These are phyloP conservation scores for Apoderus coryli DNA, from an alignment of 2,888 invertebrate genomes.

Conservation along the genomic window DNA sequence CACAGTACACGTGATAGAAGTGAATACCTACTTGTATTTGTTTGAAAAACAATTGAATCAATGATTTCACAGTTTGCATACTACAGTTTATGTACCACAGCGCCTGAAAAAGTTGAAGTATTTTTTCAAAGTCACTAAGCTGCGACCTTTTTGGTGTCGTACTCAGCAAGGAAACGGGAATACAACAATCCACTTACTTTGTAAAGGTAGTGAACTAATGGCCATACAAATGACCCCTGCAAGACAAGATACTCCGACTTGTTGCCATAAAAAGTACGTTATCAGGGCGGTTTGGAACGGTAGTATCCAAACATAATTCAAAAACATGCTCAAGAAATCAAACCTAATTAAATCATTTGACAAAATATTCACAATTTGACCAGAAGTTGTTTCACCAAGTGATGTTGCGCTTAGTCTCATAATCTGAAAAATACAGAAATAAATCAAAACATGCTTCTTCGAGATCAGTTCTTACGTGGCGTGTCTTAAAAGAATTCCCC, in stretches of 20 bases:
- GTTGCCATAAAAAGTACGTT: constrained; percentile 40
- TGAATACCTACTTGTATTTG: too few species aligned
- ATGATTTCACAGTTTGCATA: too few species aligned
- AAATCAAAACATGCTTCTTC: constrained; percentile 2
- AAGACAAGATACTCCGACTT: constrained; percentile 38
- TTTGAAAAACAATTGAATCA: too few species aligned
- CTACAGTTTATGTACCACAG: too few species aligned
- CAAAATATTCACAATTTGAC: constrained; percentile 69
- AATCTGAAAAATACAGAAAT: constrained; percentile 30
- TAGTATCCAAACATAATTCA: constrained; percentile 69
- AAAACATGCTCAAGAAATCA: constrained; percentile 50
- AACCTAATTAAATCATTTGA: constrained; percentile 75
- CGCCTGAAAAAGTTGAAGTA: too few species aligned
- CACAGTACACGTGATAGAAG: too few species aligned
- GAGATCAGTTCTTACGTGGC: too few species aligned
- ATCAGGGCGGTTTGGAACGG: constrained; percentile 55
- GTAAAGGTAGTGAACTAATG: constrained; percentile 35
- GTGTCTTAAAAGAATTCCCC: too few species aligned
- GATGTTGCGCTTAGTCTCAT: constrained; percentile 50
- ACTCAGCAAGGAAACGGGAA: too few species aligned
- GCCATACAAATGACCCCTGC: constrained; percentile 44
- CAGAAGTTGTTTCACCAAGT: constrained; percentile 65
- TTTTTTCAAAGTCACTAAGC: too few species aligned
- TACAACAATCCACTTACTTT: too few species aligned
- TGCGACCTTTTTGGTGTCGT: too few species aligned